phyloP scores from a whole-genome alignment of 2,797 vertebrate species.

The Enteromius viviparus region DNA sequence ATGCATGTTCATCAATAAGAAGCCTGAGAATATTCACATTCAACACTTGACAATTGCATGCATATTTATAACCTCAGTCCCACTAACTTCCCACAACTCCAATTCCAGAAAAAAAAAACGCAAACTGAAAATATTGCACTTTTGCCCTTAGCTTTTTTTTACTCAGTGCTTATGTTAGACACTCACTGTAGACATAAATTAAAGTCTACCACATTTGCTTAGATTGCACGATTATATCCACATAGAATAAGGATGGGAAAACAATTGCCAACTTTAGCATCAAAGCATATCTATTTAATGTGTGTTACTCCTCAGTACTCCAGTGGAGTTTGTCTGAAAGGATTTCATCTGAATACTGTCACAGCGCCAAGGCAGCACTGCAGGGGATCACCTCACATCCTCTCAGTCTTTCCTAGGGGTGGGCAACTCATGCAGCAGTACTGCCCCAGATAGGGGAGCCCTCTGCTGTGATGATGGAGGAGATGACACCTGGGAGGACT shows the following conservation, averaged over 20 bases:
- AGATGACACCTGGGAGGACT: slow-evolving; percentile 41
- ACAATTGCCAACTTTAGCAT: background rate
- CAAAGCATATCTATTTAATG: background rate
- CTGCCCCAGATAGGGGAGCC: slow-evolving; percentile 10
- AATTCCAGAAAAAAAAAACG: background rate
- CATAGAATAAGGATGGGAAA: slow-evolving; percentile 17
- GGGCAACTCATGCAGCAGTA: slow-evolving; percentile 16
- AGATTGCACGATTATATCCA: background rate
- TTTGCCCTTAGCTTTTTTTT: background rate
- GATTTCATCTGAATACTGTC: slow-evolving; percentile 25
- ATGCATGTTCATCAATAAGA: slow-evolving; percentile 41
- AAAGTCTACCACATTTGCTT: background rate
- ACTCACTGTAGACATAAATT: background rate
- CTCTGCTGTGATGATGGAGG: slow-evolving; percentile 53
- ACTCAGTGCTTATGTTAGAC: background rate
- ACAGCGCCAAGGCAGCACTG: slow-evolving; percentile 5
- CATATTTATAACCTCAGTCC: slow-evolving; percentile 28
- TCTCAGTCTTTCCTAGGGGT: slow-evolving; percentile 33
- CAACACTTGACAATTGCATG: slow-evolving; percentile 29
- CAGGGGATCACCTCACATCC: slow-evolving; percentile 16
- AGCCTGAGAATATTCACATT: slow-evolving; percentile 22
- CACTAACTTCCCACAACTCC: slow-evolving; percentile 26
- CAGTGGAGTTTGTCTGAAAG: slow-evolving; percentile 13
- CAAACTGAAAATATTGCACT: background rate
- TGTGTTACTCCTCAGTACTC: background rate